Evolutionary conservation across 2,113 vertebrate genomes (phyloP).

Genomic region (Scalopus aquaticus): DNA sequence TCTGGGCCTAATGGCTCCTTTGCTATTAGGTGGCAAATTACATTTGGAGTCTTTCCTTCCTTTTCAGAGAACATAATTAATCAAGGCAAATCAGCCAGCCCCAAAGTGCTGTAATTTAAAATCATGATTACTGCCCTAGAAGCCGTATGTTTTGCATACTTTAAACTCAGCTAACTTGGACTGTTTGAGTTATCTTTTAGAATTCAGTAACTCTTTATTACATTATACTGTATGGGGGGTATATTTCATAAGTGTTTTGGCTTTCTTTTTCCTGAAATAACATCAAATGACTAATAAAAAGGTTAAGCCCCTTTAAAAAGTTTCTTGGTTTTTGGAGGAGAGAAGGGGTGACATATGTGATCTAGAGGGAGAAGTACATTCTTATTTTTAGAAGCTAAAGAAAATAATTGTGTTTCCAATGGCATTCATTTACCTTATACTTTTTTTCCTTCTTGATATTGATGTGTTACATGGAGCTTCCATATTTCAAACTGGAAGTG

Average conservation of each 20-base stretch:
- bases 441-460: background rate
- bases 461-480: background rate
- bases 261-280: background rate
- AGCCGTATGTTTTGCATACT: conserved; percentile 55
- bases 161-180: conserved; percentile 42
- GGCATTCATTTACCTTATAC: background rate
- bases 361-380: background rate
- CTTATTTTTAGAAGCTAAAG: conserved; percentile 16
- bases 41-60: conserved; percentile 34
- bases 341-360: background rate
- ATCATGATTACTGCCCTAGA: background rate
- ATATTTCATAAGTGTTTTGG: background rate
- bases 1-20: conserved; percentile 1
- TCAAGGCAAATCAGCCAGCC: conserved; percentile 52
- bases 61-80: conserved; percentile 59
- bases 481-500: background rate
- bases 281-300: background rate
- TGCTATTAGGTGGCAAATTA: conserved; percentile 26
- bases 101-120: conserved; percentile 48
- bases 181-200: conserved; percentile 27
- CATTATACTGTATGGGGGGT: background rate
- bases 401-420: background rate
- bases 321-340: background rate
- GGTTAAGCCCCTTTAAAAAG: background rate
- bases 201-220: conserved; percentile 20